Base-by-base conservation (phyloP, 2,888 invertebrate genomes). In the Lacanobia oleracea region DNA sequence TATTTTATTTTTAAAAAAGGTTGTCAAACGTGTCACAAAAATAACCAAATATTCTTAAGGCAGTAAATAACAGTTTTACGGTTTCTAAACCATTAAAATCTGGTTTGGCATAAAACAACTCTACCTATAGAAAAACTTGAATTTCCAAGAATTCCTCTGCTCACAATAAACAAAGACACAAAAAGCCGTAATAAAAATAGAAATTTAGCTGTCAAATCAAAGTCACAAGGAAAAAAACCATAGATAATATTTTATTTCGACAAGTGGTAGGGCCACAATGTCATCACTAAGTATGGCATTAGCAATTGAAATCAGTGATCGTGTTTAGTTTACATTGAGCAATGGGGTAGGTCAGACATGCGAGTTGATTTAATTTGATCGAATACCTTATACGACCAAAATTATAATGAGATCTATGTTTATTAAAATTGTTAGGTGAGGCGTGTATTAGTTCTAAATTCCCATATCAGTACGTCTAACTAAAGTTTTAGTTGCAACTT, bases 291-390 rank as follows among this genome's bases (percentile, higher is more conserved):
- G 83, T 71, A 77, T 66, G 77, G 83, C 81, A 94, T 95, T 94
- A 93, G 94, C 93, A 95, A 92, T 94, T 92, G 92, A 90, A 95
- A 95, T 94, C 84, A 88, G 88, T 84, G 90, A 87, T 88, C 93
- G 93, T 92, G 92, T 86, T 86, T 85, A 86, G 92, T 86, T 88
- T 91, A 90, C 87, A 86, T 91, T 92, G 88, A 92, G 93, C 91
- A 94, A 93, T 93, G 88, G 94, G 94, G 93, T 94, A 95, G 94
- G 95, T 95, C 94, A 93, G 87, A 93, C 93, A 93, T 93, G 94
- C 89, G 90, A 87, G 85, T 85, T 85, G 89, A 89, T 91, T 92
- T 91, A 88, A 90, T 91, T 84, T 83, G 74, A 86, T 88, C 72
- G 79, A 80, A 78, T 67, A 72, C 67, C 70, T 60, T 83, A 82